Evolutionary conservation across 2,113 vertebrate species (phyloP), one percentile per base, ranked within the genome.

Genomic region (Phalacrocorax pelagicus): DNA sequence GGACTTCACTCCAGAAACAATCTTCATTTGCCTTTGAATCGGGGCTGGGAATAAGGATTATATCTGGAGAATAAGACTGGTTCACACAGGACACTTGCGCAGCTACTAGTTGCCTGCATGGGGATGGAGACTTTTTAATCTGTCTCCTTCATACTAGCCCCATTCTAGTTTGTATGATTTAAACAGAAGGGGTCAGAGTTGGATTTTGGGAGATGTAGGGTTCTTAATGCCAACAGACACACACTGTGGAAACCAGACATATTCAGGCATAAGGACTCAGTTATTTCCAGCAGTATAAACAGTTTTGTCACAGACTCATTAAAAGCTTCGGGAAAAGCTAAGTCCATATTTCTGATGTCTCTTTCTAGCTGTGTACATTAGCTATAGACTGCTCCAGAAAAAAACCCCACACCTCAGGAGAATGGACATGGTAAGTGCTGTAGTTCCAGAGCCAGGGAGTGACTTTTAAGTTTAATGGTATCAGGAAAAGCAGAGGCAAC

Each of bases 401-500:
- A 86, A 32, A 42, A 5, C 1, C 6, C 27, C 71, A 78, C 22
- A 75, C 4, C 1, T 73, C 24, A 92, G 44, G 30, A 75, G 57
- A 93, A 92, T 51, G 12, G 29, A 67, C 7, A 29, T 23, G 3
- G 1, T 83, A 95, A 95, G 66, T 81, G 54, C 81, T 81, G 8
- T 58, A 78, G n/a, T 83, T 95, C 15, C 46, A 96, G 34, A 69
- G 29, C 71, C 88, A 88, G 3, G 5, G 44, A 73, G 57, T 75
- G 40, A 79, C 29, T 52, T 54, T 9, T 62, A 74, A 79, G 42
- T 78, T 86, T 65, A 67, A 49, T 14, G 12, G n/a, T 32, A 92
- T 27, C 51, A 92, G 58, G 26, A 87, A 86, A 96, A 46, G 24
- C 54, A 72, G 38, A 96, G 42, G 70, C 87, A 96, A 74, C 90